These are phyloP conservation scores for Amazona vittata DNA, from an alignment of 2,113 vertebrate genomes.

Conservation along the genomic window DNA sequence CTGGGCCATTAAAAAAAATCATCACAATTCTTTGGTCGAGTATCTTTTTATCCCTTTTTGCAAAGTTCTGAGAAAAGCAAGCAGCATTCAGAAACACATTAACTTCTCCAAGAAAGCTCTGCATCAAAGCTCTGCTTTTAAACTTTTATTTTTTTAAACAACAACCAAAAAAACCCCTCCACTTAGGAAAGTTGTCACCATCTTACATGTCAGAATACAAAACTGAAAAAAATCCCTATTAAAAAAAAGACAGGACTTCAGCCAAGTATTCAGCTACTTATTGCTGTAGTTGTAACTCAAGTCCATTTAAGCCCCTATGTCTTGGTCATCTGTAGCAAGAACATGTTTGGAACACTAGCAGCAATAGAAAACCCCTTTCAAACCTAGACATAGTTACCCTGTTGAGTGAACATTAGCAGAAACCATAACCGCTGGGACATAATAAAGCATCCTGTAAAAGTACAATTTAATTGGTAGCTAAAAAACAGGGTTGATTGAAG, in stretches of 20 bases:
- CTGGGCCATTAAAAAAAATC: neutral
- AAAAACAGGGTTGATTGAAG: constrained; percentile 47
- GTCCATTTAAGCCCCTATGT: constrained; percentile 24
- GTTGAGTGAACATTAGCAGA: constrained; percentile 38
- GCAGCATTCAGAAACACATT: neutral
- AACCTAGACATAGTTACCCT: constrained; percentile 36
- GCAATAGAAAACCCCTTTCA: constrained; percentile 67
- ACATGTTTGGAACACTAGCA: constrained; percentile 55
- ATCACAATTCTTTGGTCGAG: neutral
- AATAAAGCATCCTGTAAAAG: constrained; percentile 49
- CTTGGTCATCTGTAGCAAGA: constrained; percentile 29
- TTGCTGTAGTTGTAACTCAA: constrained; percentile 64
- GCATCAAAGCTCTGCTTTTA: constrained; percentile 53
- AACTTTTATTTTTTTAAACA: constrained; percentile 63
- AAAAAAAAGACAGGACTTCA: constrained; percentile 60
- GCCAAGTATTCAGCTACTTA: constrained; percentile 61
- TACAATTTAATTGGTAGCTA: constrained; percentile 28
- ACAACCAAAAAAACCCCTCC: constrained; percentile 5
- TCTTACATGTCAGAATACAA: constrained; percentile 65
- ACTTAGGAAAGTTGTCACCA: constrained; percentile 56
- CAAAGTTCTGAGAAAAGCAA: neutral
- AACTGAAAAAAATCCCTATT: constrained; percentile 65
- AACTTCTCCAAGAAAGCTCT: constrained; percentile 31
- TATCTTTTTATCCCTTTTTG: neutral
- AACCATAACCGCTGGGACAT: constrained; percentile 34